phyloP scores from a whole-genome alignment of 2,797 vertebrate species.

The Naso thynnoides region DNA sequence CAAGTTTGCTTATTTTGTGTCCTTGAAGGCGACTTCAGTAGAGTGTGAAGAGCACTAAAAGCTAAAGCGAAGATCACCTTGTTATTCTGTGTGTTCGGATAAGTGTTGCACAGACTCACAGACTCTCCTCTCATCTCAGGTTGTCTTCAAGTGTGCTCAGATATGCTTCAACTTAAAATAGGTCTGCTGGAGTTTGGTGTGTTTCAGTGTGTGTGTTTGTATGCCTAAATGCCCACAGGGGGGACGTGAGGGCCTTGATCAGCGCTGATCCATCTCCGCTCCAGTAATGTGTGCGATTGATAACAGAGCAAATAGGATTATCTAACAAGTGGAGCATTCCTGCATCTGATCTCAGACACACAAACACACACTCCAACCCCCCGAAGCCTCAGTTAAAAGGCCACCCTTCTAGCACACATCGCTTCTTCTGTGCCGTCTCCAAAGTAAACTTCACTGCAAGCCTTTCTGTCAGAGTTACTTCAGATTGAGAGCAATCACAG shows the following conservation, averaged over 20 bases:
- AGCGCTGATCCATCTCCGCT: conserved; percentile 68
- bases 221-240: conserved; percentile 55
- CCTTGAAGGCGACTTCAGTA: conserved; percentile 39
- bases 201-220: conserved; percentile 12
- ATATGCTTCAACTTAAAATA: conserved; percentile 65
- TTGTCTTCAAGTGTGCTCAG: conserved; percentile 51
- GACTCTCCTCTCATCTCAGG: conserved; percentile 44
- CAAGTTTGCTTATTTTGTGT: conserved; percentile 17
- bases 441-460: conserved; percentile 57
- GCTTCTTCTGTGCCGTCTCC: conserved; percentile 20
- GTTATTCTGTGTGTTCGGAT: conserved; percentile 51
- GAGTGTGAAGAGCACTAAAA: conserved; percentile 28
- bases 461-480: conserved; percentile 19
- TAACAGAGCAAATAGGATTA: conserved; percentile 77
- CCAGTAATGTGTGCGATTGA: conserved; percentile 72
- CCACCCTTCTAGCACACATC: conserved; percentile 42
- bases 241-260: conserved; percentile 65
- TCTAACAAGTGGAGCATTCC: conserved; percentile 72
- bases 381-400: conserved; percentile 36
- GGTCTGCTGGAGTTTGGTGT: conserved; percentile 27
- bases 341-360: conserved; percentile 54
- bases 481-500: conserved; percentile 20
- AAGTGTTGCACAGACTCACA: conserved; percentile 36
- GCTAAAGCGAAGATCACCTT: conserved; percentile 38
- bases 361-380: conserved; percentile 29